These are phyloP conservation scores for Psittacula derbiana DNA, from an alignment of 2,797 vertebrate genomes.

Conservation along the genomic window DNA sequence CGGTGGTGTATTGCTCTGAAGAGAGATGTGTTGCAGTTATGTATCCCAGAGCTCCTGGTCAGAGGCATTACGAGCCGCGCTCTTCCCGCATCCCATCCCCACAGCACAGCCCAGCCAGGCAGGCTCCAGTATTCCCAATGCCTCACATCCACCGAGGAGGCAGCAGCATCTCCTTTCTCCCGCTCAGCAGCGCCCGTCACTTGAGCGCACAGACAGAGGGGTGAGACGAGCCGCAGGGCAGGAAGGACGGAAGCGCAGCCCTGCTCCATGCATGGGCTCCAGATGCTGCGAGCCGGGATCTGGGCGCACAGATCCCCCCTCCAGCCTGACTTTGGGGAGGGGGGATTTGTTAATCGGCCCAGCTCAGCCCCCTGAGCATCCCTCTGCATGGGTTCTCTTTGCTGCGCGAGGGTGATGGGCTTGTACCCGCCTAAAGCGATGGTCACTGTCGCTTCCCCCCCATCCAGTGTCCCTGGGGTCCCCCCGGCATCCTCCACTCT, in stretches of 20 bases:
- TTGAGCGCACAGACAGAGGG: rapidly evolving
- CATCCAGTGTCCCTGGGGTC: neutral
- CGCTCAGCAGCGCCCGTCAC: rapidly evolving
- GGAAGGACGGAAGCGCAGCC: neutral
- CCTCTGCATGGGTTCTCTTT: neutral
- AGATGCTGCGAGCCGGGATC: neutral
- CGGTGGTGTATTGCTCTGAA: neutral
- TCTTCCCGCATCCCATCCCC: neutral
- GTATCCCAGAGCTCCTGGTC: neutral
- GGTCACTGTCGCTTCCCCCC: rapidly evolving
- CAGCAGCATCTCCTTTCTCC: neutral
- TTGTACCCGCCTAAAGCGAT: neutral
- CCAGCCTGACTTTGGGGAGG: neutral
- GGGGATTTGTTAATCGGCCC: neutral
- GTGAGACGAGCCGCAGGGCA: neutral
- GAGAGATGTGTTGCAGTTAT: rapidly evolving
- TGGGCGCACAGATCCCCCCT: neutral
- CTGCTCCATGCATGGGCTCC: rapidly evolving
- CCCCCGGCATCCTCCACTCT: rapidly evolving
- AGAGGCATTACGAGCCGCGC: rapidly evolving
- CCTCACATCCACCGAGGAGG: rapidly evolving
- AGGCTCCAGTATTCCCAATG: neutral
- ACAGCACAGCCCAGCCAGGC: neutral
- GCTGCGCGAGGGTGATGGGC: neutral
- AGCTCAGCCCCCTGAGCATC: neutral